A percentile compares a stretch with the other conserved stretches of the same genome.
phyloP scores from a whole-genome alignment of 1,140 invertebrate species.

The Apis florea region DNA sequence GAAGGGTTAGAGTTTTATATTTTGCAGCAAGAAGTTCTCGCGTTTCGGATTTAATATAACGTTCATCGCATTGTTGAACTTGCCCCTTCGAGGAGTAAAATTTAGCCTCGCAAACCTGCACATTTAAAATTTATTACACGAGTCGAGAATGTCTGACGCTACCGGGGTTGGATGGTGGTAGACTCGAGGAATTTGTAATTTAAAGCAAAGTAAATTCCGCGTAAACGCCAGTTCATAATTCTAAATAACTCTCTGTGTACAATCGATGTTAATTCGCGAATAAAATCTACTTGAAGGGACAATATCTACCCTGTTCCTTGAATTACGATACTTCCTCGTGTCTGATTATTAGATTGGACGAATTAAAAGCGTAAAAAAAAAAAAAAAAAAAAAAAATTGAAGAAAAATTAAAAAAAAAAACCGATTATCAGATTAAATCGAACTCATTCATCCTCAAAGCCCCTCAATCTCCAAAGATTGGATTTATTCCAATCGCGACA shows the following conservation, averaged over 20 bases:
- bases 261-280: conserved; percentile 23
- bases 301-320: too few relatives aligned
- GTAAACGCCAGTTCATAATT: conserved; percentile 23
- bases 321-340: background rate
- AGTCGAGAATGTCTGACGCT: conserved; percentile 12
- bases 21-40: background rate
- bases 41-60: conserved; percentile 28
- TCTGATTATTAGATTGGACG: background rate
- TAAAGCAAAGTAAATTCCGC: conserved; percentile 29
- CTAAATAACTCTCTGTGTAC: conserved; percentile 12
- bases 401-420: too few relatives aligned
- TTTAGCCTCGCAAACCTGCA: conserved; percentile 5
- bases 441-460: too few relatives aligned
- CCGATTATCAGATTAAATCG: too few relatives aligned
- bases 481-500: too few relatives aligned
- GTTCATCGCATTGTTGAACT: conserved; percentile 21
- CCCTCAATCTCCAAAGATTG: too few relatives aligned
- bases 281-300: background rate
- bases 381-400: too few relatives aligned
- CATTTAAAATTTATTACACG: conserved; percentile 40
- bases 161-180: background rate
- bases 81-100: conserved; percentile 4
- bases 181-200: conserved; percentile 38
- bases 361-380: background rate
- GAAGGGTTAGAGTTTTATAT: background rate